Evolutionary conservation across 2,888 invertebrate species (phyloP).

Genomic region (Calameuta idolon): DNA sequence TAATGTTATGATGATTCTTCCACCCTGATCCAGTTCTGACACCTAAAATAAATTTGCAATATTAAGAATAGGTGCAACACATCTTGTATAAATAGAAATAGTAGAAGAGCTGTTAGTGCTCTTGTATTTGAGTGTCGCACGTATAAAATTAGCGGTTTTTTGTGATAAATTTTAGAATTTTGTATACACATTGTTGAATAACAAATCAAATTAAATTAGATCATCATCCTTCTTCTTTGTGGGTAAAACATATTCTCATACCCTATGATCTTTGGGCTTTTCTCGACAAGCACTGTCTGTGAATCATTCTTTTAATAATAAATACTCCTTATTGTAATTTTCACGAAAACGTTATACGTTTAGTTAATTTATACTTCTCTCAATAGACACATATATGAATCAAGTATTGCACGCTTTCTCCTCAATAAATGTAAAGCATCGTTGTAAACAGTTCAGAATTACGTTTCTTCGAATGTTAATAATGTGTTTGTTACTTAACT

Average conservation of each 20-base stretch:
- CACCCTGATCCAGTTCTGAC: background rate
- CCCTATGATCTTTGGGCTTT: background rate
- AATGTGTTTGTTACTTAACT: background rate
- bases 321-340: background rate
- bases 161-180: background rate
- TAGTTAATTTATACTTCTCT: background rate
- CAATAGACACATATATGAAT: background rate
- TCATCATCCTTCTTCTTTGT: background rate
- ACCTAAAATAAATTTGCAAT: background rate
- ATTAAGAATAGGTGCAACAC: background rate
- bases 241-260: background rate
- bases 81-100: background rate
- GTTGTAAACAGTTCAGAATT: background rate
- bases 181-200: background rate
- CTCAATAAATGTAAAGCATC: background rate
- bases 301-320: background rate
- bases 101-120: background rate
- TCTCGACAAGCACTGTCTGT: background rate
- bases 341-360: background rate
- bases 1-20: slow-evolving; percentile 10
- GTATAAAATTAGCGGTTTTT: background rate
- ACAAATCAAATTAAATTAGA: background rate
- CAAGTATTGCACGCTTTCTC: background rate
- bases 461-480: background rate
- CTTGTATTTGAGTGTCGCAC: background rate